Base-by-base conservation (phyloP, 2,888 invertebrate genomes). In the Brachycybe producta region DNA sequence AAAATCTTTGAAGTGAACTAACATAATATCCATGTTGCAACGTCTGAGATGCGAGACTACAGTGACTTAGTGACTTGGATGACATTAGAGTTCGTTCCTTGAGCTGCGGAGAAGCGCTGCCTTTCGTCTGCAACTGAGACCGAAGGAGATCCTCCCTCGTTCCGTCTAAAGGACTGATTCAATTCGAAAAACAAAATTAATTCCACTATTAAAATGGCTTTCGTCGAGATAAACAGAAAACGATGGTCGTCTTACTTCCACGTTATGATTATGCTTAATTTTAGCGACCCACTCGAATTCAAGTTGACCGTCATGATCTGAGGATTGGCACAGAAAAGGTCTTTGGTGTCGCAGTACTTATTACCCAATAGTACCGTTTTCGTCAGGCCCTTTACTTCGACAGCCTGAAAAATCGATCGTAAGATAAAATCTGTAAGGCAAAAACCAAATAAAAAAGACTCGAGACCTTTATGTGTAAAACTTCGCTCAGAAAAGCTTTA, bases 281-380 rank as follows among this genome's bases (percentile, higher is more conserved):
- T 75, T 55, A 75, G 66, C 4, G 74, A 73, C 51, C 75, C 75
- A 57, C 69, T 70, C 11, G 70, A 65, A 60, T 75, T 76, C 54
- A 76, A 64, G 59, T 72, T 73, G 61, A 75, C 70, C 1, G 75
- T 73, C 69, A 75, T 72, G 48, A 74, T 62, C 60, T 75, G 75
- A 1, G 74, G 73, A 55, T 73, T 69, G 4, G 73, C 67, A n/a
- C 71, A 69, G 60, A 75, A 74, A 42, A 76, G 64, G 54, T 74
- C 72, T 49, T 68, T 67, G 17, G 72, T 72, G 57, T 75, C 75
- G 62, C 74, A 75, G 54, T 67, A 67, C 58, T 74, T 71, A 59
- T 74, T 71, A 13, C 72, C 71, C n/a, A 68, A 57, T 15, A 69
- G 54, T 28, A 68, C 61, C 8, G 64, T 64, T 58, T 68, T 67